Conservation (phyloP, 1,140 invertebrate species). For the Nixonia krombeini region DNA sequence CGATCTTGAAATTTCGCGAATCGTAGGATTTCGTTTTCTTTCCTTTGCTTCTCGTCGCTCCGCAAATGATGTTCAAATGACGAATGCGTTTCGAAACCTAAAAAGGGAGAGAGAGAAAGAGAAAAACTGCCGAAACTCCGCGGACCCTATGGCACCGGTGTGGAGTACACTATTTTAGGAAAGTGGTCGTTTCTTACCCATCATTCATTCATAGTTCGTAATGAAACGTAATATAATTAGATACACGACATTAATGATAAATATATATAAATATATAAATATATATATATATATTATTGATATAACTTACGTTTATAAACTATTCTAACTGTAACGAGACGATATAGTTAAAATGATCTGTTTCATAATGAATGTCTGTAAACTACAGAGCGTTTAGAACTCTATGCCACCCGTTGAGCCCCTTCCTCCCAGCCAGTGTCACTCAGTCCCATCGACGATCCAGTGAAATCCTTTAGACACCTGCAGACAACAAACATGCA, state of each 20-base stretch:
- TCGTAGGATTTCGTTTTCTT: conserved; percentile 36
- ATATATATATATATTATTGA: conserved; percentile 71
- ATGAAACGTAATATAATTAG: conserved; percentile 55
- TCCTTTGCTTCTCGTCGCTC: conserved; percentile 47
- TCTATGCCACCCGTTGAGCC: conserved; percentile 69
- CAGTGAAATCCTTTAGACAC: neutral
- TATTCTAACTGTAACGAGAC: conserved; percentile 70
- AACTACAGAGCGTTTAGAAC: conserved; percentile 72
- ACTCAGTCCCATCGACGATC: conserved; percentile 22
- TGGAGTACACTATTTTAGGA: conserved; percentile 61
- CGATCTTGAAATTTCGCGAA: conserved; percentile 48
- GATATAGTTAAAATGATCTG: conserved; percentile 72
- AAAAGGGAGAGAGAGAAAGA: conserved; percentile 34
- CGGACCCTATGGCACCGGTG: conserved; percentile 53
- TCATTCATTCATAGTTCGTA: conserved; percentile 72
- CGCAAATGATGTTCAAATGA: conserved; percentile 36
- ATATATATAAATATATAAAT: conserved; percentile 58
- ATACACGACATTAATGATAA: conserved; percentile 69
- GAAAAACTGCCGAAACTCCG: conserved; percentile 41
- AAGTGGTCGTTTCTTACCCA: conserved; percentile 71
- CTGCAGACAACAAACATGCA: neutral
- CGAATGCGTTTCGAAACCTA: conserved; percentile 39
- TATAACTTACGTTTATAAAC: conserved; percentile 71
- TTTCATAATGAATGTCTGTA: conserved; percentile 73
- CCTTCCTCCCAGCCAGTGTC: conserved; percentile 31